Base-by-base conservation (phyloP, 2,797 vertebrate species). In the Rhinatrema bivittatum region DNA sequence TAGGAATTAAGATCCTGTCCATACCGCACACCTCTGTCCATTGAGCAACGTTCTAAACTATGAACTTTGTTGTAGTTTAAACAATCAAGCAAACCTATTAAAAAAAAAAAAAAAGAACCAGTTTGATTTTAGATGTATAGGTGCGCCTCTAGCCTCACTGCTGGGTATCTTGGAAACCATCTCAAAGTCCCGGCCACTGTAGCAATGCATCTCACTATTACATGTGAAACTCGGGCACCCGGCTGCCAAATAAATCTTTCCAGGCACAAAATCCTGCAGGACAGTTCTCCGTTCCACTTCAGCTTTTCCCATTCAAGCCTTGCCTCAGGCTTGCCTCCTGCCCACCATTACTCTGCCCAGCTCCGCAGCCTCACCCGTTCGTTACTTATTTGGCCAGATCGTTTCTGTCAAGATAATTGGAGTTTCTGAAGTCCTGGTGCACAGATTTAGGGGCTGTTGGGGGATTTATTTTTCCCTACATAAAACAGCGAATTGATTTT, bases 321-420 rank as follows among this genome's bases (percentile, higher is more conserved):
- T 19, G 42, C 52, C 56, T 7, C 4, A 32, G 40, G 49, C 34
- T 31, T 22, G 1, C n/a, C 20, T 17, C 21, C 28, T 19, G 42
- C 26, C 43, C 29, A 15, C 21, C 13, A 31, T 33, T 39, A 20
- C 40, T 50, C 27, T 48, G 4, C 7, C 37, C 30, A 26, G 31
- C 34, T 47, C 23, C 16, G 7, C 20, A 60, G 13, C 30, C 13
- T 20, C n/a, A n/a, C 22, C 31, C 24, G 51, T 31, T 26, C 24
- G 5, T 2, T 5, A 20, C 14, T 35, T 44, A 16, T 20, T 43
- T n/a, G n/a, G n/a, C 42, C 56, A 56, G 72, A 59, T 60, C 39
- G 39, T 46, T 59, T 70, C 54, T 66, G 56, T 37, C 57, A 32
- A 36, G 50, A 53, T 62, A 72, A 72, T 50, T 68, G 70, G 39